Conservation (phyloP, 2,113 vertebrate genomes). For the Dromiciops gliroides region DNA sequence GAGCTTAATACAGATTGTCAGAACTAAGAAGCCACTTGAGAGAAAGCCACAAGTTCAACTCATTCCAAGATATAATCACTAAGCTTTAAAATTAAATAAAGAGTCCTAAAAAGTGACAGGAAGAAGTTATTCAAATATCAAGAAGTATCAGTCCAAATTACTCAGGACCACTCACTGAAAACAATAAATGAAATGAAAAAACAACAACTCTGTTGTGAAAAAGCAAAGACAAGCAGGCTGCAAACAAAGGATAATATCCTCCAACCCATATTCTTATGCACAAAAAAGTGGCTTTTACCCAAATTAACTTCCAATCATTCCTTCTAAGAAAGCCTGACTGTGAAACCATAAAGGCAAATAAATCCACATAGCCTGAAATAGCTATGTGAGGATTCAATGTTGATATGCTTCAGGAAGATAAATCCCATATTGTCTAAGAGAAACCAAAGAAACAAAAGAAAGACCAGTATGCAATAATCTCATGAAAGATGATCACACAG, state of each 20-base stretch:
- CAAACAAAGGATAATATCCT: not conserved
- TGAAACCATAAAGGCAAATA: not conserved
- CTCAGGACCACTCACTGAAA: not conserved
- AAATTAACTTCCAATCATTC: not conserved
- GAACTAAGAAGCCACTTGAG: not conserved
- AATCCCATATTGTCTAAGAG: not conserved
- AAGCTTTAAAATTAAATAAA: not conserved
- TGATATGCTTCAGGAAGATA: not conserved
- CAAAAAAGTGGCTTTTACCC: not conserved
- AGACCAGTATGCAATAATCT: not conserved
- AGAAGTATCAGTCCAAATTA: not conserved
- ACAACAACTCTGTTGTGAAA: not conserved
- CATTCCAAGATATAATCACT: not conserved
- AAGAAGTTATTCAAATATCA: not conserved
- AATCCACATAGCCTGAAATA: not conserved
- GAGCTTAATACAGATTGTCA: not conserved
- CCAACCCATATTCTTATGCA: not conserved
- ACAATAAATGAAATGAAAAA: not conserved
- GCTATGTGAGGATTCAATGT: not conserved
- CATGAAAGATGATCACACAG: too few species aligned
- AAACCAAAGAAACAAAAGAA: not conserved
- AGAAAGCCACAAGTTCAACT: not conserved
- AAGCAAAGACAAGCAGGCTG: not conserved
- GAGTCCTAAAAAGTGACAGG: not conserved
- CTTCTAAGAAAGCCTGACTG: not conserved